Evolutionary conservation across 2,113 vertebrate genomes (phyloP).

Genomic region (Chlamydotis undulata): DNA sequence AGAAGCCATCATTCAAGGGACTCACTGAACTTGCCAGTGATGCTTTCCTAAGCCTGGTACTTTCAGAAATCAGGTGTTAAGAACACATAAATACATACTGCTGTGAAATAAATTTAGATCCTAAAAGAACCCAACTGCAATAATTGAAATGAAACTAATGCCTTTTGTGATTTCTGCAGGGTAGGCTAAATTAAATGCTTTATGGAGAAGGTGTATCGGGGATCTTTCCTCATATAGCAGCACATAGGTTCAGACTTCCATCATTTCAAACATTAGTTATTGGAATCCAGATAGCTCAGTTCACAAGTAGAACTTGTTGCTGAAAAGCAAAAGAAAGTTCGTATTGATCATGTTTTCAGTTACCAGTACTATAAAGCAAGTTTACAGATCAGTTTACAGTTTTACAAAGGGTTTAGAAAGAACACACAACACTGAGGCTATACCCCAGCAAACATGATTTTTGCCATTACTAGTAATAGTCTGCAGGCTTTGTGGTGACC

Average conservation of each 20-base stretch:
- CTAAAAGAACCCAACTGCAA: slow-evolving; percentile 3
- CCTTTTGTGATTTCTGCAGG: slow-evolving; percentile 24
- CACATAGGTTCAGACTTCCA: background rate
- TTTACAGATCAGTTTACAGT: background rate
- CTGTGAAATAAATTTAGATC: slow-evolving; percentile 30
- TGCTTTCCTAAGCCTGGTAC: background rate
- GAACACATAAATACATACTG: background rate
- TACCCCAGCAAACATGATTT: background rate
- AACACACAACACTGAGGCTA: background rate
- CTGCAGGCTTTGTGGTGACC: background rate
- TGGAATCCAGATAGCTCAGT: background rate
- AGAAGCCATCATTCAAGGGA: background rate
- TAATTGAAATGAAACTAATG: slow-evolving; percentile 37
- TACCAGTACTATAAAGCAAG: background rate
- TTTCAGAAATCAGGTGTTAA: slow-evolving; percentile 44
- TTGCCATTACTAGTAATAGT: background rate
- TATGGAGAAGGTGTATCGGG: background rate
- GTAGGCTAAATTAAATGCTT: background rate
- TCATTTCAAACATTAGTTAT: background rate
- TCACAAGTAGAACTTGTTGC: background rate
- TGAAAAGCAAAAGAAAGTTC: background rate
- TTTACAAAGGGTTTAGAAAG: background rate
- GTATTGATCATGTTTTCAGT: background rate
- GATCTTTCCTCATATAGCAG: background rate
- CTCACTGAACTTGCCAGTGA: background rate